Evolutionary conservation across 2,797 vertebrate genomes (phyloP).

Genomic region (Echiichthys vipera): DNA sequence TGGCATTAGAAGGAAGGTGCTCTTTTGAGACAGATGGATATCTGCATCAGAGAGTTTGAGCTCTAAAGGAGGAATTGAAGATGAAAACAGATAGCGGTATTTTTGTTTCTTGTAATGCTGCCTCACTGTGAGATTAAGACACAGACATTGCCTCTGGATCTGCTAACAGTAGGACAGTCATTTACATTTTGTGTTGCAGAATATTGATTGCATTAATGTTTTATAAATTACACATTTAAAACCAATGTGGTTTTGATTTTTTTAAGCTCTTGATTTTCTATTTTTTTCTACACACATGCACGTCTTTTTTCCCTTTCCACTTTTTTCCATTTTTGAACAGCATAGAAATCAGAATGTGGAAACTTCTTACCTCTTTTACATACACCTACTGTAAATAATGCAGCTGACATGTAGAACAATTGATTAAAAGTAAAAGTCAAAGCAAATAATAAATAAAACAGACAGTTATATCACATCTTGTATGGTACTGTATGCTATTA

Average conservation of each 20-base stretch:
- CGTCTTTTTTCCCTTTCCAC: background rate
- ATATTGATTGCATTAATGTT: background rate
- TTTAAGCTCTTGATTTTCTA: background rate
- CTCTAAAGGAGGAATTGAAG: background rate
- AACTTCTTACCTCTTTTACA: background rate
- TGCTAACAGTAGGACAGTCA: background rate
- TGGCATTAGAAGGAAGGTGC: background rate
- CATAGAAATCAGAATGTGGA: background rate
- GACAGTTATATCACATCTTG: background rate
- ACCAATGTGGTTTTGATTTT: background rate
- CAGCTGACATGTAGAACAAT: background rate
- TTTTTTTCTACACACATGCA: background rate
- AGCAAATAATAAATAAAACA: background rate
- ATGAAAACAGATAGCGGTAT: background rate
- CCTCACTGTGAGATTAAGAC: background rate
- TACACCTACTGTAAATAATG: background rate
- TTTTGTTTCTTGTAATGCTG: background rate
- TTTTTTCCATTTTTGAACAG: too few relatives aligned
- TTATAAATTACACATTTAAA: background rate
- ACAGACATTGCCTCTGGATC: background rate
- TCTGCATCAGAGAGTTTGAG: conserved; percentile 13
- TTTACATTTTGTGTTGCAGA: too few relatives aligned
- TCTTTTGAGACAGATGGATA: conserved; percentile 17
- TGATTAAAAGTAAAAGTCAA: background rate
- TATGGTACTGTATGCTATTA: background rate